Evolutionary conservation across 2,797 vertebrate genomes (phyloP).

Genomic region (Aldrovandia affinis): DNA sequence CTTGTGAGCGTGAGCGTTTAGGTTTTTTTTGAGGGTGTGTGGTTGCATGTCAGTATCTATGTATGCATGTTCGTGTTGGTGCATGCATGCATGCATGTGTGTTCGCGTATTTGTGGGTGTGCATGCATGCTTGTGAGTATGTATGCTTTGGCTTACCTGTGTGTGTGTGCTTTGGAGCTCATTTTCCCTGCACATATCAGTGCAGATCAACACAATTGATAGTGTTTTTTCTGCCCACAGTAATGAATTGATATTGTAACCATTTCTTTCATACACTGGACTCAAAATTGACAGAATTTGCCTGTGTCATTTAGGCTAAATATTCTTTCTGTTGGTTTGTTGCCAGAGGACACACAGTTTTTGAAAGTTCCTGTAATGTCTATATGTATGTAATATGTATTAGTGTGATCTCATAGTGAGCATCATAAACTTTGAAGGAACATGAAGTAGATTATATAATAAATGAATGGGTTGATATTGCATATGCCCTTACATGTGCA

Average conservation of each 20-base stretch:
- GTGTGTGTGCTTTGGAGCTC: not conserved
- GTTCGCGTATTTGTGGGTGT: not conserved
- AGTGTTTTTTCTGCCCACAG: not conserved
- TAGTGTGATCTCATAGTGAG: not conserved
- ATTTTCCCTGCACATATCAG: not conserved
- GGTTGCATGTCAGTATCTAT: not conserved
- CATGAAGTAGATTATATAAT: not conserved
- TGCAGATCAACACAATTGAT: not conserved
- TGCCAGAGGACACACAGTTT: not conserved
- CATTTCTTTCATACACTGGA: not conserved
- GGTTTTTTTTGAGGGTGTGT: not conserved
- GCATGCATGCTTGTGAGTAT: not conserved
- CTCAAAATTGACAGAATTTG: not conserved
- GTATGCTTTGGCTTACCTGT: not conserved
- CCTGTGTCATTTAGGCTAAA: not conserved
- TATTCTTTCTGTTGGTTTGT: not conserved
- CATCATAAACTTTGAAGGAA: not conserved
- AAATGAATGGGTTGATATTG: not conserved
- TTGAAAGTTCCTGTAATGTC: not conserved
- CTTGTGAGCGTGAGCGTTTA: slow-evolving; percentile 16
- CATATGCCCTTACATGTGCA: not conserved
- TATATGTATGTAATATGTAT: not conserved
- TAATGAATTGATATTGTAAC: not conserved
- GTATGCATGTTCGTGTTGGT: not conserved
- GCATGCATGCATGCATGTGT: not conserved